Conservation (phyloP, 64 coral and sea anemone genomes). For the Montipora sp. region DNA sequence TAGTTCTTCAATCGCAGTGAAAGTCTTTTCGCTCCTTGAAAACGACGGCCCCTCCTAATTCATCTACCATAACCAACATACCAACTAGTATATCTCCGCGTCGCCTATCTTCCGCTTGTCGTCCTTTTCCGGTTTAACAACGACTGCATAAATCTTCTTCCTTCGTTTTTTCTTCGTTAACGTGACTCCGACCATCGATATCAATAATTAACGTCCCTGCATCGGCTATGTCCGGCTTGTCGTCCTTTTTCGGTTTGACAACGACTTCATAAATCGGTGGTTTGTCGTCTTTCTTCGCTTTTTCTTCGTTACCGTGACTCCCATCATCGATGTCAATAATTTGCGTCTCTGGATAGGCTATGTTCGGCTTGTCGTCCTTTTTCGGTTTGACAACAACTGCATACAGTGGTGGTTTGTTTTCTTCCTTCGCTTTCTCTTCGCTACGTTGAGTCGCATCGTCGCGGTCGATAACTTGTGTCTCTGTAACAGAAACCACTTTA, state of each 20-base stretch:
- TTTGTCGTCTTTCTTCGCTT: neutral
- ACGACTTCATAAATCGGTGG: neutral
- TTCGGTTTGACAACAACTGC: slow-evolving; percentile 17
- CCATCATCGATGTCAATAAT: neutral
- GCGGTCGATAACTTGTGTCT: slow-evolving; percentile 6
- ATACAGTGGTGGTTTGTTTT: neutral
- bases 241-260: neutral
- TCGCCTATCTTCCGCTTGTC: no score
- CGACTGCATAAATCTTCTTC: no score
- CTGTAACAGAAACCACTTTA: slow-evolving; percentile 12
- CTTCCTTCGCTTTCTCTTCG: neutral
- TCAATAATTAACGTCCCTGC: no score
- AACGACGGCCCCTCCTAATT: no score
- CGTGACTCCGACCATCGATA: no score
- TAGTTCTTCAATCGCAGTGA: no score
- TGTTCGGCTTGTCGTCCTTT: neutral
- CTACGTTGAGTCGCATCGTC: neutral
- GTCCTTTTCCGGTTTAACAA: neutral
- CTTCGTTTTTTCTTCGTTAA: no score
- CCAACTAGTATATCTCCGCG: no score
- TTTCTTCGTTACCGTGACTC: neutral
- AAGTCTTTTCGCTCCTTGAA: no score
- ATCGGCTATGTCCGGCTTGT: no score
- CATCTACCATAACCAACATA: no score
- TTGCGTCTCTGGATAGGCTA: neutral